Evolutionary conservation across 2,113 vertebrate genomes (phyloP).

Genomic region (Rhipidura dahli): DNA sequence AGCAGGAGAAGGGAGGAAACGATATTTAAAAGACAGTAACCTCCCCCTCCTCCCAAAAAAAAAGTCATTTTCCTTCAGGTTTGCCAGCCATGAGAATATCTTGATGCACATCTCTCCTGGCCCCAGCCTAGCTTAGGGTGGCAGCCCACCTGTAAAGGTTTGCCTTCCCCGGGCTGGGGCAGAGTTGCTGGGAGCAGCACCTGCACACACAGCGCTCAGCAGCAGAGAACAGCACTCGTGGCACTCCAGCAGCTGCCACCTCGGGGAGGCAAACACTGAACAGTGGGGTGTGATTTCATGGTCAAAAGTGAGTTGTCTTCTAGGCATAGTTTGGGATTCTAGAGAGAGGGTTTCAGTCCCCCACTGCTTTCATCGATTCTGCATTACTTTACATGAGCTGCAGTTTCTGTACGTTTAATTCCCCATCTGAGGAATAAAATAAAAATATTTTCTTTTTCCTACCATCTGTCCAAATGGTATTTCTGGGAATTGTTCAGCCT

Average conservation of each 20-base stretch:
- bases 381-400: neutral
- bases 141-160: neutral
- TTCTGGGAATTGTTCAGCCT: slow-evolving; percentile 1
- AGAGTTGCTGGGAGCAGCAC: neutral
- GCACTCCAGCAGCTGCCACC: neutral
- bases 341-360: neutral
- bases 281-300: neutral
- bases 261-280: neutral
- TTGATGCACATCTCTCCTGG: neutral
- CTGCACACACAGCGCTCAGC: neutral
- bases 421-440: neutral
- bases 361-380: neutral
- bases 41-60: neutral
- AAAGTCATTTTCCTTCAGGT: neutral
- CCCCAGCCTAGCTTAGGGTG: fast-evolving
- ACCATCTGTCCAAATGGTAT: neutral
- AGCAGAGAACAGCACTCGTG: neutral
- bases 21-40: neutral
- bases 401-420: neutral
- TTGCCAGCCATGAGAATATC: neutral
- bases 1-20: neutral
- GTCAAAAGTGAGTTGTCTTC: neutral
- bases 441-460: neutral
- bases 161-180: neutral
- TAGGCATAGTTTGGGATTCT: neutral